Evolutionary conservation across 2,888 invertebrate genomes (phyloP), one percentile per base, ranked within the genome.

Genomic region (Panopea generosa): DNA sequence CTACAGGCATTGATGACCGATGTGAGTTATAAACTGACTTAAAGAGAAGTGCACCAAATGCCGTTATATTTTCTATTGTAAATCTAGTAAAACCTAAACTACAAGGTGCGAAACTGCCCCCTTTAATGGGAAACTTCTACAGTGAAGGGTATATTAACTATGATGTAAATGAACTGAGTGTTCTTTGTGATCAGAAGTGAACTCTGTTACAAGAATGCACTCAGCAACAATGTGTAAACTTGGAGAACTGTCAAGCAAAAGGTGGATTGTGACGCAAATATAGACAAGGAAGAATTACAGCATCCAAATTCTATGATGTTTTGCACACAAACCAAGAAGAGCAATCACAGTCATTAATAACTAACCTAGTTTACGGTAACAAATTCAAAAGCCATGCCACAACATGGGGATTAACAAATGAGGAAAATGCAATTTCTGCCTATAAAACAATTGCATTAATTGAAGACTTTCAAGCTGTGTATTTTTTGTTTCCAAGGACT

Each of bases 321-420:
- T 4, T 47, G 4, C 47, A 47, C 20, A 47, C 47, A 16, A 16
- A 47, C 6, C 7, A 47, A 20, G 7, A 47, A 6, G 16, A 20
- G 4, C 47, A 6, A 18, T 16, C 47, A 4, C 3, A 47, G 18
- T 9, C 7, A 4, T 3, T 47, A 47, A 20, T 47, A 9, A 16
- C 6, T 16, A 20, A 16, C n/a, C 4, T 47, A 9, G 47, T 47
- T 16, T 47, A 45, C 47, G 67, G 47, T 3, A 22, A 49, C 33
- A 59, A 3, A 14, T 67, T 67, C 49, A 27, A 45, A 27, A 59
- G 22, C n/a, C 49, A 18, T 14, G 59, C 67, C 4, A 67, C 38
- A 4, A 9, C 22, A 16, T 67, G 67, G 67, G 67, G 67, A 18
- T 38, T 26, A 16, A 9, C 18, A 16, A 56, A 67, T 50, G 59